Evolutionary conservation across 2,888 invertebrate species (phyloP), one percentile per base, ranked within the genome.

Genomic region (Philopedon plagiatum): DNA sequence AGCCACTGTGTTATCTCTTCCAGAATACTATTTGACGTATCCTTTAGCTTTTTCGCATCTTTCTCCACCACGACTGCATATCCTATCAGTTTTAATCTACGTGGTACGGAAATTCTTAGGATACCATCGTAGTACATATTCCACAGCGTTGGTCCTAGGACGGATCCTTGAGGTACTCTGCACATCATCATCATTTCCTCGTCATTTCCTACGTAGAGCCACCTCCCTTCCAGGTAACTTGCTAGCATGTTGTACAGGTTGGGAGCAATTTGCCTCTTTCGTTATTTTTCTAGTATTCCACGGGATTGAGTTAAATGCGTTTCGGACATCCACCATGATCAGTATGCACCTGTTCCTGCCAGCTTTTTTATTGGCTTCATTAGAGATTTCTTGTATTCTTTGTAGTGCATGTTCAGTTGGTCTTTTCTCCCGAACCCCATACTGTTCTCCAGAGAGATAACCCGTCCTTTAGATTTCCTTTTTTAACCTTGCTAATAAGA

Each of bases 71-170:
- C 69, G 7, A 75, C n/a, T 0, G n/a, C n/a, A n/a, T n/a, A n/a
- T n/a, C n/a, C n/a, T n/a, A n/a, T n/a, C n/a, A n/a, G n/a, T n/a
- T n/a, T n/a, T n/a, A 71, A 1, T 1, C 66, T 65, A 2, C 76
- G 49, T 77, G 73, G 21, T 76, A 75, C 2, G 76, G 71, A 34
- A 56, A 76, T 0, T 58, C 74, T 2, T 69, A 76, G 64, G 2
- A 75, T 57, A 0, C 65, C 66, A 13, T 75, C 62, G 13, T 44
- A 11, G 15, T 15, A 44, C 13, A 44, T 44, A 8, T 76, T 75
- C 76, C 75, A 76, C 19, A 76, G 46, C 5, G 39, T 13, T 0
- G 77, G 75, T 0, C 74, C 75, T 0, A 77, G 65, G 0, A 77
- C n/a, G n/a, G n/a, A n/a, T n/a, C n/a, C n/a, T n/a, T n/a, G n/a